phyloP scores from a whole-genome alignment of 2,113 vertebrate genomes.

The Bubo bubo region DNA sequence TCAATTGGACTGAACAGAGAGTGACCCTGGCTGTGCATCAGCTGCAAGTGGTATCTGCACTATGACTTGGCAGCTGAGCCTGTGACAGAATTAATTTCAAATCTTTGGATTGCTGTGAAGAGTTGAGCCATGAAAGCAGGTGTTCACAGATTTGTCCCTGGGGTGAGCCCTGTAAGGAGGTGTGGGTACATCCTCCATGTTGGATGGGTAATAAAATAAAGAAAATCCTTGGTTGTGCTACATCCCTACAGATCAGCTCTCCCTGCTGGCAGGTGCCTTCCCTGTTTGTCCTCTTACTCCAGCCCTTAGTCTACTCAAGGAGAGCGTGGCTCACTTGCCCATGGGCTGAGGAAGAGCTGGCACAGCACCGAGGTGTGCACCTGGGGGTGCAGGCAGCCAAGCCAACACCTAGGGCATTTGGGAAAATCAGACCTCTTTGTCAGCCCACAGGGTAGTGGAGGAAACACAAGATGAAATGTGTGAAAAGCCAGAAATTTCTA shows the following conservation, averaged over 20 bases:
- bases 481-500: background rate
- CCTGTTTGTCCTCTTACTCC: background rate
- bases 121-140: background rate
- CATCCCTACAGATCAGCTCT: background rate
- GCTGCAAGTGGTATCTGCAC: background rate
- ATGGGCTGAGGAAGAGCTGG: background rate
- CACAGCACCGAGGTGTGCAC: background rate
- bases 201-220: background rate
- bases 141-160: background rate
- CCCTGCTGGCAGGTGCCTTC: background rate
- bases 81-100: background rate
- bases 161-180: background rate
- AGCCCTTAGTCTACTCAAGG: background rate
- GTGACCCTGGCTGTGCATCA: background rate
- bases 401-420: background rate
- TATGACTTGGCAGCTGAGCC: background rate
- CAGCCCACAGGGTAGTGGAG: background rate
- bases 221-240: background rate
- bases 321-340: background rate
- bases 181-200: background rate
- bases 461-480: background rate
- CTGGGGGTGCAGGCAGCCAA: background rate
- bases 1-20: background rate
- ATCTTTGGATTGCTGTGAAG: background rate
- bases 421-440: background rate